These are phyloP conservation scores for Drosophila paracracens DNA, from an alignment of 2,888 invertebrate species.

Conservation along the genomic window DNA sequence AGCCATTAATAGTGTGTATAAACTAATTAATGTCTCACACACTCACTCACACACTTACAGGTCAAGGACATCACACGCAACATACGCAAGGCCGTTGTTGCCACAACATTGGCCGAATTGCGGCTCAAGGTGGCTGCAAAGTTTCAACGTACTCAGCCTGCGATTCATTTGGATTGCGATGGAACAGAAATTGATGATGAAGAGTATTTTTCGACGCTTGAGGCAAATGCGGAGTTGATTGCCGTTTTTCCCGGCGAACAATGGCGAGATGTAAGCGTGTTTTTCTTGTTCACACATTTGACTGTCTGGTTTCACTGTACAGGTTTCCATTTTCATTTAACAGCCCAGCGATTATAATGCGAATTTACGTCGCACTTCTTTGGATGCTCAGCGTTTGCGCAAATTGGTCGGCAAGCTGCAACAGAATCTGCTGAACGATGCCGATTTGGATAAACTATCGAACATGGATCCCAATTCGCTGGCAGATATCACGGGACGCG, in stretches of 20 bases:
- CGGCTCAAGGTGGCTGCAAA: slow-evolving; percentile 90
- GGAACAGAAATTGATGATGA: slow-evolving; percentile 98
- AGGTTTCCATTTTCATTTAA: not conserved
- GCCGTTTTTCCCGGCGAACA: slow-evolving; percentile 90
- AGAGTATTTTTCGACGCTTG: slow-evolving; percentile 95
- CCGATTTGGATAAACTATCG: slow-evolving; percentile 92
- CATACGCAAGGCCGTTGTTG: slow-evolving; percentile 92
- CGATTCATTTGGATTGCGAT: slow-evolving; percentile 94
- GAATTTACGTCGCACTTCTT: slow-evolving; percentile 63
- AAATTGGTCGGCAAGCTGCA: slow-evolving; percentile 90
- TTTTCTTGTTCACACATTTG: not conserved
- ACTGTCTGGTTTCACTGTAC: not conserved
- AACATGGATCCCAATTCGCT: slow-evolving; percentile 95
- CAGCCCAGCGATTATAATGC: slow-evolving; percentile 74
- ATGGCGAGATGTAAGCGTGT: slow-evolving; percentile 86
- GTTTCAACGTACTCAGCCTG: slow-evolving; percentile 87
- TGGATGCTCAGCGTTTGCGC: slow-evolving; percentile 86
- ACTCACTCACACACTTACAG: slow-evolving; percentile 22
- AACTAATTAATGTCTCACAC: slow-evolving; percentile 36
- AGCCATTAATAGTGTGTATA: slow-evolving; percentile 7
- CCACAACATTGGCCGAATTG: slow-evolving; percentile 91
- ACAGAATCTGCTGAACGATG: slow-evolving; percentile 92
- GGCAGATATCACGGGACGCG: slow-evolving; percentile 89
- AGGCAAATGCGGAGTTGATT: slow-evolving; percentile 94
- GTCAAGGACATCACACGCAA: slow-evolving; percentile 89